Evolutionary conservation across 2,888 invertebrate genomes (phyloP), one percentile per base, ranked within the genome.

Genomic region (Spicauda simplicius): DNA sequence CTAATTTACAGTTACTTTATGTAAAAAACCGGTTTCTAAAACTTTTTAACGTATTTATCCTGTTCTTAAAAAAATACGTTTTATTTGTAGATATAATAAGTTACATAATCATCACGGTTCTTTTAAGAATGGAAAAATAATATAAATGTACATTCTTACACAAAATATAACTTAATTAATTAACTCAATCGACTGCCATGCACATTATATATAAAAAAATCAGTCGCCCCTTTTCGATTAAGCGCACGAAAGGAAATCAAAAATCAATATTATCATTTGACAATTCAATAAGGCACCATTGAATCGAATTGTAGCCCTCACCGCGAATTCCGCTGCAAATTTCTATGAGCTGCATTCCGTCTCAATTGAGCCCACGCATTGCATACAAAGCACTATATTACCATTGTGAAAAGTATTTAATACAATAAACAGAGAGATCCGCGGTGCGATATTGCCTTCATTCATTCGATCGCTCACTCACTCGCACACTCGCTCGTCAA

Each of bases 351-450:
- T 74, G 78, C 78, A 81, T 81, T 77, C 80, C 77, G 69, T 71
- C 71, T 70, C 64, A 70, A 74, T 74, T 76, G 84, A 77, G 78
- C 88, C 90, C 89, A 88, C 88, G 85, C 88, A 84, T 79, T 77
- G 72, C 75, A 80, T 79, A 82, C 83, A 83, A 84, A 85, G 78
- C 76, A 74, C 78, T 71, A 81, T 82, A 78, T 76, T 75, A 78
- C 78, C 80, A 84, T 87, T 87, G 85, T 87, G 82, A 73, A 82
- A 84, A 83, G 74, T 80, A 83, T 85, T 85, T 85, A 85, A 85
- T 81, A 88, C 84, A 88, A 86, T 85, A 85, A 83, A 87, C 80
- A 80, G 79, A 86, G 80, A 91, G 91, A 91, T 91, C 90, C 87
- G 91, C 87, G 79, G 74, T 75, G 79, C 81, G 90, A 91, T 91